Base-by-base conservation (phyloP, 2,888 invertebrate species). In the Parnassius smintheus region DNA sequence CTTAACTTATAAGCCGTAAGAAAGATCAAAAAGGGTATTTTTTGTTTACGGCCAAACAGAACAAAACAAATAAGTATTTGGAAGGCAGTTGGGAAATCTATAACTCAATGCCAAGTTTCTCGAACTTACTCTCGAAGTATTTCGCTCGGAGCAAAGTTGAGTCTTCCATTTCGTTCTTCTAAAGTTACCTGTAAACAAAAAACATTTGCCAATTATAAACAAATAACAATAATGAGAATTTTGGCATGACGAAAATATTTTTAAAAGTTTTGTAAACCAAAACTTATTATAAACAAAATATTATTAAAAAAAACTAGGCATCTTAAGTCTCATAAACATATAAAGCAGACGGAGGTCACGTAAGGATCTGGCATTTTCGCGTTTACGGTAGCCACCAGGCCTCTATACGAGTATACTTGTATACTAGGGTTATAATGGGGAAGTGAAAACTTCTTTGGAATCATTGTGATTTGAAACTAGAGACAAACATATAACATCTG, bases 71-170 rank as follows among this genome's bases (percentile, higher is more conserved):
- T 86, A 88, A 89, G 85, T 86, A 85, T 88, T 87, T 80, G 83
- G 83, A 81, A 85, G 84, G 85, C 86, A 82, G 87, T 86, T 81
- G 81, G 86, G 83, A 88, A 64, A 89, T 91, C 89, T 88, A 91
- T 91, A 91, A 91, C 90, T 90, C 88, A 89, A 88, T 91, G 89
- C 85, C 83, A 88, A 90, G 86, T 90, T 90, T 81, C 69, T 69
- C 76, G 67, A 84, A 91, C 84, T 88, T 90, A 9, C 77, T 71
- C 85, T 88, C 80, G 77, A 84, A 85, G 83, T 86, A 86, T 81
- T 79, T 81, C 74, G 81, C 82, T 76, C 73, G 70, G 77, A 78
- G 78, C 78, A 77, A 78, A 81, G 81, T 75, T 75, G 77, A 78
- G 81, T 80, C 81, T 79, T 77, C 81, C 81, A 80, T 85, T 84